Evolutionary conservation across 1,140 invertebrate genomes (phyloP), one percentile per base, ranked within the genome.

Genomic region (Batillaria attramentaria): DNA sequence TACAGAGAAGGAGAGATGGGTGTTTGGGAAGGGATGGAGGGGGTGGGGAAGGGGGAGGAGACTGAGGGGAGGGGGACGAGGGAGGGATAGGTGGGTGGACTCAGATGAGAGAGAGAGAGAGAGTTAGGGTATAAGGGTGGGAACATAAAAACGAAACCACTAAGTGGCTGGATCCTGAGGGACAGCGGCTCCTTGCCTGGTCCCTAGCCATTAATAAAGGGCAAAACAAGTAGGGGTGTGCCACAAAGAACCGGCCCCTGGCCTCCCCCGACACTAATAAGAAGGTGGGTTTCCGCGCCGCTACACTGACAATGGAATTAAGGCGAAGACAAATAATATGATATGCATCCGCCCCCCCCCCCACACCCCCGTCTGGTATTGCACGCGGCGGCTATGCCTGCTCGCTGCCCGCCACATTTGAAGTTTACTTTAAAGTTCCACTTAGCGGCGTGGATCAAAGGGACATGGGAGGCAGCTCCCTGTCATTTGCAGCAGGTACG

Each of bases 361-460:
- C 57, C 8, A 24, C 57, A 1, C 24, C 57, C 46, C 13, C 46
- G 13, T 24, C 24, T 50, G 13, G 46, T 50, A 24, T 13, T 50
- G 46, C 24, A 13, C 10, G 46, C 24, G 24, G 24, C 46, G 24
- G 46, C 46, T 24, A 50, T 13, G 46, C 46, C 24, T 50, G 46
- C 46, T 50, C 24, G 46, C 46, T 13, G 13, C 46, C 24, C 46
- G 46, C 10, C 24, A 13, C 24, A 13, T 50, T 50, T 50, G 13
- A 62, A 62, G 57, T 2, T 10, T 31, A 8, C 57, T 24, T 24
- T 62, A 24, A 62, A 62, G 24, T 16, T 24, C 57, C 57, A 62
- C 57, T 62, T 62, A 62, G 57, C 57, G 8, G 57, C 57, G n/a
- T 8, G 33, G n/a, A 28, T 62, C 57, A 62, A 62, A 62, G 57